phyloP scores from a whole-genome alignment of 2,113 vertebrate species.

The Entomyzon cyanotis region DNA sequence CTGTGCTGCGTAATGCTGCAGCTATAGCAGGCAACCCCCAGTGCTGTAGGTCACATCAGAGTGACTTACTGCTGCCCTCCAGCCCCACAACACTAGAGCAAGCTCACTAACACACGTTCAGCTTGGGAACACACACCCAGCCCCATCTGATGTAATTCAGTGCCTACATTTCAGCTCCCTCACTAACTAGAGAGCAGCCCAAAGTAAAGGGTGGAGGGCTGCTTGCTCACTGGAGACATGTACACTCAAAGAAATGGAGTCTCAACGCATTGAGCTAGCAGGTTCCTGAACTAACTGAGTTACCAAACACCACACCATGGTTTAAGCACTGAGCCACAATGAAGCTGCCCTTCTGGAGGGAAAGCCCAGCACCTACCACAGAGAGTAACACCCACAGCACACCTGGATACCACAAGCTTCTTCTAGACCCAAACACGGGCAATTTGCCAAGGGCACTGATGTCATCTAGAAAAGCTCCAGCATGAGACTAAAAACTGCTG shows the following conservation, averaged over 20 bases:
- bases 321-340: background rate
- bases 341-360: too few species aligned
- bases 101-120: background rate
- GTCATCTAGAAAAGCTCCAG: background rate
- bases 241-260: background rate
- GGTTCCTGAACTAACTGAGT: background rate
- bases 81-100: background rate
- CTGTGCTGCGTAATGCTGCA: background rate
- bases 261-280: background rate
- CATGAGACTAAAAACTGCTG: background rate
- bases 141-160: background rate
- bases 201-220: background rate
- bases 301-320: background rate
- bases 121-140: background rate
- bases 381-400: background rate
- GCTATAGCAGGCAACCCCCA: rapidly evolving
- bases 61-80: background rate
- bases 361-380: background rate
- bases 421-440: background rate
- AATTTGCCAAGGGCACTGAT: background rate
- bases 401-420: background rate
- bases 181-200: background rate
- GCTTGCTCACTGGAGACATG: background rate
- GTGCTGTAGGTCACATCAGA: rapidly evolving
- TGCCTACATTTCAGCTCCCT: background rate